phyloP scores from a whole-genome alignment of 2,888 invertebrate genomes.

The Cheilosia vulpina region DNA sequence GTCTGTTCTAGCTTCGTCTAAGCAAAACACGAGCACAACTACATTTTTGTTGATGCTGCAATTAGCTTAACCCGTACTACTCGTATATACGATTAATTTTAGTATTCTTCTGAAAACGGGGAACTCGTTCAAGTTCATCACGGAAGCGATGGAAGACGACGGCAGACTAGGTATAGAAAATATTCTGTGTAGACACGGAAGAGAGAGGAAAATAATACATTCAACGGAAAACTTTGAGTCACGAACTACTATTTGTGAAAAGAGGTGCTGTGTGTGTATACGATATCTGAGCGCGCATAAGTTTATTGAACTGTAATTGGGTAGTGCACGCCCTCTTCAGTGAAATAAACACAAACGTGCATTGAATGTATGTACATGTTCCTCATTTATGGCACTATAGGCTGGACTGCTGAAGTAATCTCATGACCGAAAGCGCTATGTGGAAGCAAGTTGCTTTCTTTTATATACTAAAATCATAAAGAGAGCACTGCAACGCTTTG shows the following conservation, averaged over 20 bases:
- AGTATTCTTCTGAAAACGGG: slow-evolving; percentile 28
- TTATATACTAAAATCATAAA: too few relatives aligned
- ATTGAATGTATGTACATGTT: not conserved
- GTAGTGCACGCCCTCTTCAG: not conserved
- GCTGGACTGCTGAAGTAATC: too few relatives aligned
- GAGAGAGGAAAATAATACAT: slow-evolving; percentile 28
- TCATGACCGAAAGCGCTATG: too few relatives aligned
- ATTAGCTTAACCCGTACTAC: slow-evolving; percentile 40
- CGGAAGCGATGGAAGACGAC: slow-evolving; percentile 19
- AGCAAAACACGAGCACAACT: slow-evolving; percentile 19
- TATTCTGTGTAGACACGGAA: slow-evolving; percentile 13
- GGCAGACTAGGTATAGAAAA: slow-evolving; percentile 13
- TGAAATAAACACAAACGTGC: not conserved
- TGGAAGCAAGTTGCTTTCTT: too few relatives aligned
- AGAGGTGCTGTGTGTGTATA: slow-evolving; percentile 22
- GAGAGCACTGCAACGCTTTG: too few relatives aligned
- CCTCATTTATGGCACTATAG: too few relatives aligned
- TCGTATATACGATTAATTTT: slow-evolving; percentile 35
- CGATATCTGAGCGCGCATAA: slow-evolving; percentile 26
- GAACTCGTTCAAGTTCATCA: slow-evolving; percentile 58
- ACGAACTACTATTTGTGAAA: slow-evolving; percentile 43
- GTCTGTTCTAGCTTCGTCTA: slow-evolving; percentile 30
- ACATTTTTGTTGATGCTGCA: slow-evolving; percentile 45
- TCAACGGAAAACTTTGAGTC: slow-evolving; percentile 55
- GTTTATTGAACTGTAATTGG: slow-evolving; percentile 62